Percentiles rank a stretch among this genome's conserved stretches.
phyloP scores from a whole-genome alignment of 2,888 invertebrate genomes.

The Apeira syringaria region DNA sequence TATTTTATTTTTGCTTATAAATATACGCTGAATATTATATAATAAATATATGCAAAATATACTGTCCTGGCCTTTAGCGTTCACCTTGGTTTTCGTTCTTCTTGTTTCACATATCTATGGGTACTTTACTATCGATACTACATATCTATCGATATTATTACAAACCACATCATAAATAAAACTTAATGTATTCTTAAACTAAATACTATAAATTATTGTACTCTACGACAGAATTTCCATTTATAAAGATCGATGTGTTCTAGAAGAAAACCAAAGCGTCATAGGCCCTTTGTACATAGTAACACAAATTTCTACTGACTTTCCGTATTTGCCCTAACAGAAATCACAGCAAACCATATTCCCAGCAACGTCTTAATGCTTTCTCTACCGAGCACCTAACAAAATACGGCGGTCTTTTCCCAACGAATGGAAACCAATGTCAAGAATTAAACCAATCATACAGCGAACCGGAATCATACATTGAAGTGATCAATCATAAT shows the following conservation, averaged over 20 bases:
- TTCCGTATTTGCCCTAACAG: slow-evolving; percentile 72
- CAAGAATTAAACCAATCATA: slow-evolving; percentile 77
- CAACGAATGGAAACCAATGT: slow-evolving; percentile 75
- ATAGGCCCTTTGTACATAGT: slow-evolving; percentile 22
- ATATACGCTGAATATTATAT: too few relatives aligned
- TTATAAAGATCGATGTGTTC: too few relatives aligned
- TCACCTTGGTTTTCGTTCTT: slow-evolving; percentile 26
- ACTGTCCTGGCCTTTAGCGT: slow-evolving; percentile 20
- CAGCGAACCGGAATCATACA: slow-evolving; percentile 76
- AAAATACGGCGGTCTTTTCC: slow-evolving; percentile 77
- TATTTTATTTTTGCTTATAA: slow-evolving; percentile 20
- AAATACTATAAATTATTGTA: too few relatives aligned
- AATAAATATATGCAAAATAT: too few relatives aligned
- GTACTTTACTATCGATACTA: neutral
- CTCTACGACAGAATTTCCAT: too few relatives aligned
- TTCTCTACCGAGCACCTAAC: slow-evolving; percentile 79
- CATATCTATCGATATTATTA: too few relatives aligned
- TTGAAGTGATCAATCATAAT: slow-evolving; percentile 70
- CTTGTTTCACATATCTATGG: slow-evolving; percentile 4
- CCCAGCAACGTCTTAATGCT: slow-evolving; percentile 80
- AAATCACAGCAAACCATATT: slow-evolving; percentile 80
- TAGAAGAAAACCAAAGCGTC: slow-evolving; percentile 23
- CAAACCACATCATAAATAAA: too few relatives aligned
- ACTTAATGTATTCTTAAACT: too few relatives aligned
- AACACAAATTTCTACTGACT: slow-evolving; percentile 49